Evolutionary conservation across 2,113 vertebrate genomes (phyloP).

Genomic region (Alces alces): DNA sequence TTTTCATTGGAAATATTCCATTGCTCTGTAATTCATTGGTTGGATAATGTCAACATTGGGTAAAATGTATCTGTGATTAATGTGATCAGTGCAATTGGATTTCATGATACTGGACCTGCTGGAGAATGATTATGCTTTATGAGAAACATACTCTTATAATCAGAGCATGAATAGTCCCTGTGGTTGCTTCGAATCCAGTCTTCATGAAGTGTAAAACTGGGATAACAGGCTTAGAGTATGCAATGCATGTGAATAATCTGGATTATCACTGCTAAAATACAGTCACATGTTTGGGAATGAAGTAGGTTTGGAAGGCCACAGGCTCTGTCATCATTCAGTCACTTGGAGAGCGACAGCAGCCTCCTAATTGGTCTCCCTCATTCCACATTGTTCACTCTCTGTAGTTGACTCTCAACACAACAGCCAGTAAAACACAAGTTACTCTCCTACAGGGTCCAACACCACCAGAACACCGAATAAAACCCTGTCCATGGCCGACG

Average conservation of each 20-base stretch:
- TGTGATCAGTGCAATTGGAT: constrained; percentile 31
- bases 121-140: background rate
- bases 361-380: background rate
- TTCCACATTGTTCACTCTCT: background rate
- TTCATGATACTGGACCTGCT: background rate
- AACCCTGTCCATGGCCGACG: background rate
- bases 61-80: background rate
- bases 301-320: background rate
- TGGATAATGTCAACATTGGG: background rate
- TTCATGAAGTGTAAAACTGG: constrained; percentile 46
- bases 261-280: background rate
- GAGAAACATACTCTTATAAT: background rate
- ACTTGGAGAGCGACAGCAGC: background rate
- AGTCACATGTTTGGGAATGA: background rate
- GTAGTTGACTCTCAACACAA: background rate
- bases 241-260: background rate
- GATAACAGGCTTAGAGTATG: constrained; percentile 27
- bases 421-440: background rate
- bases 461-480: background rate
- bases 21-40: constrained; percentile 25
- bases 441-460: background rate
- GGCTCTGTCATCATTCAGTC: background rate
- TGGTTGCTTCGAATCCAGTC: background rate
- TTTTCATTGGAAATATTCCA: constrained; percentile 32
- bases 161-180: background rate